Percentiles rank a stretch among this genome's conserved stretches.
phyloP scores from a whole-genome alignment of 2,113 vertebrate species.

The Aptenodytes patagonicus region DNA sequence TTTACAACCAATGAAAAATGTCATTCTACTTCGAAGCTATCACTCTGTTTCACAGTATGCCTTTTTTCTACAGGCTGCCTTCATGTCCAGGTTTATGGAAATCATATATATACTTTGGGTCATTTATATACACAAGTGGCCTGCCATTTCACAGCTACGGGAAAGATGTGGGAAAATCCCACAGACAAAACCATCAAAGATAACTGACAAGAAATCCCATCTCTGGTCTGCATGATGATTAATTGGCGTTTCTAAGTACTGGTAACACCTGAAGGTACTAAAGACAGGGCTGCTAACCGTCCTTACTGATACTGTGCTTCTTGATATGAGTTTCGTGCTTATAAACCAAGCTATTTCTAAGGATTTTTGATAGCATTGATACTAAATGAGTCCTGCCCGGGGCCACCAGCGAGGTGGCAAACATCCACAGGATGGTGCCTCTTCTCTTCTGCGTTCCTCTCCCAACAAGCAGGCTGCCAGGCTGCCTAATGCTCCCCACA shows the following conservation, averaged over 20 bases:
- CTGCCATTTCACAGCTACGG: neutral
- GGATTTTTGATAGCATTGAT: neutral
- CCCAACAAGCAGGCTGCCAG: neutral
- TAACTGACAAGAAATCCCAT: neutral
- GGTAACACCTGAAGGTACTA: neutral
- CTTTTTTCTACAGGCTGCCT: neutral
- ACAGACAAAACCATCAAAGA: neutral
- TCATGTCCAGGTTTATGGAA: neutral
- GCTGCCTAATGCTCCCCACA: neutral
- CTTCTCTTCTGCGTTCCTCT: neutral
- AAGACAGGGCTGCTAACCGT: neutral
- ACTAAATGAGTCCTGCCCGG: neutral
- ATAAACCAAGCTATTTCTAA: neutral
- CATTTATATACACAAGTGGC: neutral
- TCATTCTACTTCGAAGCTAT: neutral
- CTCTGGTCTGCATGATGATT: neutral
- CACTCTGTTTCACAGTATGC: neutral
- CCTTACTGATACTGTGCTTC: neutral
- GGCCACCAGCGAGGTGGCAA: neutral
- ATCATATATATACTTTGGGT: neutral
- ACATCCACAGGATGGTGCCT: neutral
- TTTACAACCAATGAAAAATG: neutral
- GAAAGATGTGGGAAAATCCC: neutral
- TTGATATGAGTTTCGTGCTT: neutral
- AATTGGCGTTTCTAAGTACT: neutral